Evolutionary conservation across 2,113 vertebrate species (phyloP), one percentile per base, ranked within the genome.

Genomic region (Anseranas semipalmata): DNA sequence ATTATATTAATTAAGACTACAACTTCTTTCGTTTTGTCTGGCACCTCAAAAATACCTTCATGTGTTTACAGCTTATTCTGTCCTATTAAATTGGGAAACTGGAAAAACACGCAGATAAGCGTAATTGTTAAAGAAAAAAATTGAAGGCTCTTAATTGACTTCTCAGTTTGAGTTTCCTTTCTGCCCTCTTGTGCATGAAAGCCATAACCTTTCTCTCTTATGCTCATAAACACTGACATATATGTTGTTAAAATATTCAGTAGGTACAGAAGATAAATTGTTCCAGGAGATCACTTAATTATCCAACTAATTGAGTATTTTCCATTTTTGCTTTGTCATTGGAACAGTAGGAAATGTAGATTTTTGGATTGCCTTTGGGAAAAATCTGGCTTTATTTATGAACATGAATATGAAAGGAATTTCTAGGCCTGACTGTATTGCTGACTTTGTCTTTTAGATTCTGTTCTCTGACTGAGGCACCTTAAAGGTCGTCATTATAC

Each of bases 161-260:
- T 84, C 13, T 68, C 16, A 58, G 11, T 73, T 74, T 77, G 15
- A 66, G 25, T 81, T 87, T 59, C 12, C 19, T 74, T 70, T 52
- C 22, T 94, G 30, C 70, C 27, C 12, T 92, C 9, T 15, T 43
- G 9, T 53, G 25, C 11, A 92, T 95, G 94, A 94, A 93, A 95
- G 72, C 65, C 12, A 17, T 91, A 79, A 80, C 72, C 80, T 74
- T 95, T 85, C 73, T 93, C 37, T 95, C 30, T 93, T 71, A 89
- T 30, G 55, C 56, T 96, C 37, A 46, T 88, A 67, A 90, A 74
- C 27, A 21, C 71, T 90, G 75, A 78, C 62, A 58, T 94, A 81
- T 79, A 83, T 96, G 73, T 93, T 96, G 74, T 93, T 96, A 95
- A 96, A 95, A 95, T 93, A 95, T 85, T 93, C 67, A 87, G 70